Percentiles rank a stretch among this genome's conserved stretches.
These are phyloP conservation scores for Criorhina ranunculi DNA, from an alignment of 2,888 invertebrate species.

Conservation along the genomic window DNA sequence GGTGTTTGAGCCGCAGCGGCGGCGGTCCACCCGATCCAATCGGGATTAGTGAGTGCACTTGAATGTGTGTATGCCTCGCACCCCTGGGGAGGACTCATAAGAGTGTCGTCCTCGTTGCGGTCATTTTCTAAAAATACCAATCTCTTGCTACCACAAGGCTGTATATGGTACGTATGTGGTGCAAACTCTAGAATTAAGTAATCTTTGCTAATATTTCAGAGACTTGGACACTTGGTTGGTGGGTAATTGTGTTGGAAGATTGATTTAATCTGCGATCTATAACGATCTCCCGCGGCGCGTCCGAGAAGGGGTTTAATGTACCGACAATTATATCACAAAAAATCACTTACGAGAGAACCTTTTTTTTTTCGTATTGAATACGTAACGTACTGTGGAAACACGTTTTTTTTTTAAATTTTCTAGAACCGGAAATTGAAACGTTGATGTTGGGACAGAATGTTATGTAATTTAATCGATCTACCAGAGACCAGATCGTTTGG, in stretches of 20 bases:
- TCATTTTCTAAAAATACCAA: conserved; percentile 70
- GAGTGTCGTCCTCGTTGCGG: conserved; percentile 67
- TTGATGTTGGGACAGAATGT: conserved; percentile 25
- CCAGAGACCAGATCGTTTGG: not conserved
- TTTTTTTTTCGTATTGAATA: conserved; percentile 55
- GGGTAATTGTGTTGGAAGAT: conserved; percentile 72
- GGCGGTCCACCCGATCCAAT: conserved; percentile 16
- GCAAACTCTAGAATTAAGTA: conserved; percentile 73
- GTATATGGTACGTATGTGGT: conserved; percentile 46
- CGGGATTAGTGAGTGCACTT: conserved; percentile 57
- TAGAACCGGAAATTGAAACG: conserved; percentile 63
- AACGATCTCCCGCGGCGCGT: conserved; percentile 52
- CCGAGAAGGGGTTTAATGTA: conserved; percentile 28
- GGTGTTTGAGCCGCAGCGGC: conserved; percentile 7
- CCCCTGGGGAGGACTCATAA: conserved; percentile 56
- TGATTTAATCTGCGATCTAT: conserved; percentile 64
- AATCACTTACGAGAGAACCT: conserved; percentile 60
- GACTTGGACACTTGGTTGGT: conserved; percentile 72
- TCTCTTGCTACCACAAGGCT: conserved; percentile 29
- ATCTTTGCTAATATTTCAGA: conserved; percentile 75
- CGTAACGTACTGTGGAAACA: no score
- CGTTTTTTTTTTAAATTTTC: conserved; percentile 4
- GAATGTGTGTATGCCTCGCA: conserved; percentile 41
- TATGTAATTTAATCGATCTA: conserved; percentile 24
- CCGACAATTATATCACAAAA: conserved; percentile 68